Base-by-base conservation (phyloP, 1,140 invertebrate genomes). In the Drosophila jambulina region DNA sequence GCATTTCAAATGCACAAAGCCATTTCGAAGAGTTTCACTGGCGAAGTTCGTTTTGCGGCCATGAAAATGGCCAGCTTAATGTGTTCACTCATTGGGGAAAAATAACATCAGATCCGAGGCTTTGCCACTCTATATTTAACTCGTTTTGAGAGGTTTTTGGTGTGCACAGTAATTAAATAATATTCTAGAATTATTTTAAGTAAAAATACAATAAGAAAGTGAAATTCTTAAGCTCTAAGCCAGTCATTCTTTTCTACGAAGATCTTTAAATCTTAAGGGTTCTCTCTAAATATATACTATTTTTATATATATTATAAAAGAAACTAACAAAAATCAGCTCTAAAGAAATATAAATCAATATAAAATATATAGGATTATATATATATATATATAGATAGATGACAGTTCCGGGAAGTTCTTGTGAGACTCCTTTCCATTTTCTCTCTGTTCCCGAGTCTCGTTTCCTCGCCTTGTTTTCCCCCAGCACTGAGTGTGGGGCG, bases 1-100 rank as follows among this genome's bases (percentile, higher is more conserved):
- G 34, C 40, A 54, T 56, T 64, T 75, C 4, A 13, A 62, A 75
- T 75, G 71, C 69, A 62, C 34, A 54, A 54, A 74, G 23, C 70
- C 48, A 70, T 68, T 68, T 45, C 21, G 19, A 15, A 36, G 32
- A 46, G 36, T 19, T 38, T 29, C 45, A 36, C 12, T 34, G 46
- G 46, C 19, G 12, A 49, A 34, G 65, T 68, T 63, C 19, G 19
- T 69, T 69, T 69, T 64, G 65, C 21, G 64, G 65, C 65, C 5
- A 25, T 29, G 19, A 19, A 53, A 65, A 53, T 53, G 62, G 62
- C 54, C 42, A 77, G 23, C 59, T 67, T 48, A 68, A 68, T 77
- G 72, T 29, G 36, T 32, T 57, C 54, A 40, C 29, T 54, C 56
- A 42, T 77, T 46, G 70, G 57, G 58, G 21, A 27, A 45, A 48